Base-by-base conservation (phyloP, 2,888 invertebrate species). In the Acrobeloides nanus region DNA sequence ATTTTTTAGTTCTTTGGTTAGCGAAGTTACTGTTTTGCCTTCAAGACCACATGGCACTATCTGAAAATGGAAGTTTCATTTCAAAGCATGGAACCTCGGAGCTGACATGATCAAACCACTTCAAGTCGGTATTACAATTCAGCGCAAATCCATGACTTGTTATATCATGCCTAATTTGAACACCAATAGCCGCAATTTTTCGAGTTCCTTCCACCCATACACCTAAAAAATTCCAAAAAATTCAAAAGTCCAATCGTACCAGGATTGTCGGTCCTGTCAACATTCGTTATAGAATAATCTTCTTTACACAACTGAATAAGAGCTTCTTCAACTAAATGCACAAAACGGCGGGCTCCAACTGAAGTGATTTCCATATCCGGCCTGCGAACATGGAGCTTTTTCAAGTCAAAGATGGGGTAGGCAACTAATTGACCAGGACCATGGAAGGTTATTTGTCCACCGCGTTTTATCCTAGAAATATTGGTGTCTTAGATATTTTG, bases 401-500 rank as follows among this genome's bases (percentile, higher is more conserved):
- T 84, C 51, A 97, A 78, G 77, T 95, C 84, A 24, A 97, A 76
- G 39, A 99, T 81, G 0, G 97, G 97, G 77, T 99, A 99, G 0
- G 83, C 88, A 1, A 95, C 87, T 21, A 99, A 78, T 74, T 99
- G 97, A 0, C 97, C 97, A 0, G 90, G 93, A 0, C 97, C 97
- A 73, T 99, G 97, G 76, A 90, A 97, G 1, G 97, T 99, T 39
- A 97, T 89, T 0, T 97, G 80, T 1, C 97, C 97, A 4, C 97
- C 97, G 41, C 97, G 81, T 76, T 92, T 84, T 0, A 92, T 89
- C 61, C 83, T 82, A 62, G 81, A 79, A 73, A 17, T 31, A 17
- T 3, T 4, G n/a, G 18, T 12, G 25, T 25, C 18, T 31, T 15
- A 48, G 8, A 10, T 33, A 23, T n/a, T 39, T 39, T 26, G 10